phyloP scores from a whole-genome alignment of 2,888 invertebrate species.

The Lumbricus terrestris region DNA sequence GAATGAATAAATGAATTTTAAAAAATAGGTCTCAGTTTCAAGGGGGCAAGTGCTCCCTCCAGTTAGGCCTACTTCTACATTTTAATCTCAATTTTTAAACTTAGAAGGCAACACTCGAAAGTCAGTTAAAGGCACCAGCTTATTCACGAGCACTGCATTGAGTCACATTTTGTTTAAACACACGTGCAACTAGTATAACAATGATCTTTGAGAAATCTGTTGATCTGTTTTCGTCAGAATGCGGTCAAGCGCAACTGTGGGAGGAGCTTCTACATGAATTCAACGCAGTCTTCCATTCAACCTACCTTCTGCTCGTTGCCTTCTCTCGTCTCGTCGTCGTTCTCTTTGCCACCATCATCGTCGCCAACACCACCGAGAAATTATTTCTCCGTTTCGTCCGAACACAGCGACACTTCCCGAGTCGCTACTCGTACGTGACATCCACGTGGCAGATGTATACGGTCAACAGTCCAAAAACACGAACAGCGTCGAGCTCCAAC shows the following conservation, averaged over 20 bases:
- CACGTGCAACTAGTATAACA: not conserved
- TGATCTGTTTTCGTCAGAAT: not conserved
- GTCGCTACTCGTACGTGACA: not conserved
- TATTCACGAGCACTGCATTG: no score
- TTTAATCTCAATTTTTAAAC: no score
- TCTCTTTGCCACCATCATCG: not conserved
- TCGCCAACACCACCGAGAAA: not conserved
- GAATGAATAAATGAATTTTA: no score
- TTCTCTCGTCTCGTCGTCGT: not conserved
- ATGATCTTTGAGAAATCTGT: not conserved
- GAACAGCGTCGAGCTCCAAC: conserved; percentile 5
- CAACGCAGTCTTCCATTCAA: not conserved
- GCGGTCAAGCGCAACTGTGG: not conserved
- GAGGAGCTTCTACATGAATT: not conserved
- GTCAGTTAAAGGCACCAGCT: no score
- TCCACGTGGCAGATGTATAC: not conserved
- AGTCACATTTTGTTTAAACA: not conserved
- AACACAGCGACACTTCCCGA: not conserved
- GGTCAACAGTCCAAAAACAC: not conserved
- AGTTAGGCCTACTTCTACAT: no score
- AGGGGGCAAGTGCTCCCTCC: no score
- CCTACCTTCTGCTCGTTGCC: not conserved
- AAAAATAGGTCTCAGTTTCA: no score
- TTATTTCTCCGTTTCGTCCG: not conserved
- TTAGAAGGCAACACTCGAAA: no score